Conservation (phyloP, 2,888 invertebrate genomes). For the Ennomos erosarius region DNA sequence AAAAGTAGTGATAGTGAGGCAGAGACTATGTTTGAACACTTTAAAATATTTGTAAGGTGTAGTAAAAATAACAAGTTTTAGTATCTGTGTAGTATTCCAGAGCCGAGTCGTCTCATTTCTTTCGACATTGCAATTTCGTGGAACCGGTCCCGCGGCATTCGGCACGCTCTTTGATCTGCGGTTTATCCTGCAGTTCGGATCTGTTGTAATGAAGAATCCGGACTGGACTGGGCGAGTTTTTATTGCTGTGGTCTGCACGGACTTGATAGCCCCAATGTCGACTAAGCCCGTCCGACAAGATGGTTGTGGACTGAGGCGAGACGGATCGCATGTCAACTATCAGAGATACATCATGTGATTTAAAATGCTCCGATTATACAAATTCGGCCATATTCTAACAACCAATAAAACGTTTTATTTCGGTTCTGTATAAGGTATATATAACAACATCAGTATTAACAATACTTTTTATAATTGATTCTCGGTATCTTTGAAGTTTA, state of each 20-base stretch:
- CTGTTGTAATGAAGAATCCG: constrained; percentile 14
- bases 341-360: background rate
- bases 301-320: background rate
- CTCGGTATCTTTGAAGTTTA: constrained; percentile 1
- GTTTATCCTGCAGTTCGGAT: constrained; percentile 14
- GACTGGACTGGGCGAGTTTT: constrained; percentile 40
- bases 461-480: background rate
- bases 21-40: too few species aligned
- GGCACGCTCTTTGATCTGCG: constrained; percentile 7
- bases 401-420: too few species aligned
- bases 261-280: too few species aligned
- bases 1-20: too few species aligned
- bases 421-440: too few species aligned
- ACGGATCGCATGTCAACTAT: background rate
- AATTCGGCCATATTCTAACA: too few species aligned
- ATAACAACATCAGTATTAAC: too few species aligned
- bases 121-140: constrained; percentile 13
- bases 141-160: constrained; percentile 12
- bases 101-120: too few species aligned
- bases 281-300: background rate
- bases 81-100: too few species aligned
- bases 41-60: too few species aligned
- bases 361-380: background rate
- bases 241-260: constrained; percentile 34
- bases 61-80: too few species aligned